Base-by-base conservation (phyloP, 2,113 vertebrate genomes). In the Ciconia maguari region DNA sequence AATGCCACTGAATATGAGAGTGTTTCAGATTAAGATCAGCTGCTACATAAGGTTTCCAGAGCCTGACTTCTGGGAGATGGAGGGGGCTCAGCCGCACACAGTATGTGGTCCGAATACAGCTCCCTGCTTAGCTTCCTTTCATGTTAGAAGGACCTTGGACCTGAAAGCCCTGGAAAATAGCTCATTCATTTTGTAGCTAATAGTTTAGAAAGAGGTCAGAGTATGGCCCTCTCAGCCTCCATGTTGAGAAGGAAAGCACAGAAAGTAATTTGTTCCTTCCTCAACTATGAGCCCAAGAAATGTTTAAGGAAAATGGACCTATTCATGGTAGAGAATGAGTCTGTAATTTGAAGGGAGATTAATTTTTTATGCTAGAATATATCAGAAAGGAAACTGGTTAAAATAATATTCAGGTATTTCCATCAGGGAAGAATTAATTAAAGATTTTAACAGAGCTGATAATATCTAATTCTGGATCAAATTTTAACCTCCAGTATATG, bases 311-410 rank as follows among this genome's bases (percentile, higher is more conserved):
- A 91, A 95, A 86, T 75, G 32, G 52, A 58, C 27, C 22, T 81
- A 78, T 82, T 94, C 48, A 62, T 58, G 36, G 18, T 46, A 88
- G 41, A 77, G 32, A 82, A 57, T 81, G 75, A 95, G 13, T 90
- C 36, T 70, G 16, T 66, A 64, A 83, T 84, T 66, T 62, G 36
- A 95, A 96, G 93, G 18, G 38, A 93, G 38, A 90, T 86, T 71
- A 61, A 55, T 76, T 25, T 26, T 68, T 92, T 83, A 80, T 92
- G 12, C 49, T 95, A 51, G 32, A 51, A 32, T 86, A 74, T 51
- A 96, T 92, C 64, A 96, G 71, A 95, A 77, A 92, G 80, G 26
- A 94, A 97, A 85, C n/a, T 41, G 49, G 46, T 89, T 96, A 91
- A 72, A 88, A 58, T 58, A 82, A 72, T 60, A 76, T 78, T 19